Evolutionary conservation across 2,888 invertebrate genomes (phyloP).

Genomic region (Pheosia gnoma): DNA sequence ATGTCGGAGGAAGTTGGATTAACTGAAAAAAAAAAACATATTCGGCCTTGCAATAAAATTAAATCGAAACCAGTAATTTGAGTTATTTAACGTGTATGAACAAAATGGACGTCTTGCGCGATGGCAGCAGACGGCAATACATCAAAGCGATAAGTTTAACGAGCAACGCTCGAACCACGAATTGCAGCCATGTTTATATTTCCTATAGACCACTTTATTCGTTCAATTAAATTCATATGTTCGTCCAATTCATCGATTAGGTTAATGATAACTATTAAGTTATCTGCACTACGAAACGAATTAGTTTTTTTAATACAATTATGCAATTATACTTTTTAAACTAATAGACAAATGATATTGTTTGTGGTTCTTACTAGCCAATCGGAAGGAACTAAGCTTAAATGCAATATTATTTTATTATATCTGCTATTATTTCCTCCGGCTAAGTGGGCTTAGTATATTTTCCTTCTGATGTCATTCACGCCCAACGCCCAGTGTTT

Average conservation of each 20-base stretch:
- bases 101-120: constrained; percentile 19
- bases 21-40: constrained; percentile 2
- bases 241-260: background rate
- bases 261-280: constrained; percentile 1
- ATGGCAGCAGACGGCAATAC: constrained; percentile 27
- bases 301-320: background rate
- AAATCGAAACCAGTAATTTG: constrained; percentile 17
- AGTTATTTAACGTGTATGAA: constrained; percentile 17
- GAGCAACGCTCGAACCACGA: constrained; percentile 47
- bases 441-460: background rate
- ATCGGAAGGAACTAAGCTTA: too few species aligned
- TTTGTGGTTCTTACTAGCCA: background rate
- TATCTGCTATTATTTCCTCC: background rate
- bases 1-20: background rate
- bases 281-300: background rate
- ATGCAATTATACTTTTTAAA: background rate
- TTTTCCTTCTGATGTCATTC: background rate
- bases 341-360: background rate
- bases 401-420: background rate
- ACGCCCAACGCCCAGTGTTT: too few species aligned
- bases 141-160: constrained; percentile 57
- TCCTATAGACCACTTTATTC: constrained; percentile 25
- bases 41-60: constrained; percentile 9
- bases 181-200: constrained; percentile 43
- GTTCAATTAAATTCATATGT: constrained; percentile 27